Base-by-base conservation (phyloP, 1,140 invertebrate species). In the Drosophila funebris region DNA sequence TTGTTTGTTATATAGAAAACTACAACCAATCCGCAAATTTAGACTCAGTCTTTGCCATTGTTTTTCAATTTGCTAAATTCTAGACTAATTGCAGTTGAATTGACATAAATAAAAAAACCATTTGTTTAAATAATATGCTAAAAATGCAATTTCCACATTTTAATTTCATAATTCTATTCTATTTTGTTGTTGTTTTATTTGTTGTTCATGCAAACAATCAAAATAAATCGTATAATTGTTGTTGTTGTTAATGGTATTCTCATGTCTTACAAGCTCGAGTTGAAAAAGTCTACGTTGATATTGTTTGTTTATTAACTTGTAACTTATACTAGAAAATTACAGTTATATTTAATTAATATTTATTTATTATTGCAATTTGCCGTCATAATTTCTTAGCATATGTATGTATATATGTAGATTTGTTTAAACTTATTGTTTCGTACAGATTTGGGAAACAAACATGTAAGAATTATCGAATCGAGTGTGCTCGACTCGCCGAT, bases 361-460 rank as follows among this genome's bases (percentile, higher is more conserved):
- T 61, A 61, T 22, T 72, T 67, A 75, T 61, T 78, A 83, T 83
- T 82, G 79, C 79, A 82, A 78, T 75, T 67, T 74, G 72, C 77
- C 63, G 43, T 78, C 78, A 61, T 69, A 36, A 7, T 37, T 33
- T 60, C 29, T 71, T 33, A 54, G 20, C 3, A 43, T 78, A 48
- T 68, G 41, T 82, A 70, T 74, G 43, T 73, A 62, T 61, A 27
- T 69, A 50, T 36, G 36, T 60, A 60, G 53, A 60, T 60, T 43
- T 60, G 39, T 70, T 52, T 67, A 36, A 63, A 66, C 44, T 81
- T 64, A 68, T 53, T 31, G 16, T 71, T 87, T 67, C 71, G 77
- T 85, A 81, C 73, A 78, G 13, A 39, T 37, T 60, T 67, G 41
- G 41, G 22, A 67, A 36, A 39, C 33, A 37, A 18, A 33, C 29